Evolutionary conservation across 1,140 invertebrate species (phyloP).

Genomic region (Drosophila nebulosa): DNA sequence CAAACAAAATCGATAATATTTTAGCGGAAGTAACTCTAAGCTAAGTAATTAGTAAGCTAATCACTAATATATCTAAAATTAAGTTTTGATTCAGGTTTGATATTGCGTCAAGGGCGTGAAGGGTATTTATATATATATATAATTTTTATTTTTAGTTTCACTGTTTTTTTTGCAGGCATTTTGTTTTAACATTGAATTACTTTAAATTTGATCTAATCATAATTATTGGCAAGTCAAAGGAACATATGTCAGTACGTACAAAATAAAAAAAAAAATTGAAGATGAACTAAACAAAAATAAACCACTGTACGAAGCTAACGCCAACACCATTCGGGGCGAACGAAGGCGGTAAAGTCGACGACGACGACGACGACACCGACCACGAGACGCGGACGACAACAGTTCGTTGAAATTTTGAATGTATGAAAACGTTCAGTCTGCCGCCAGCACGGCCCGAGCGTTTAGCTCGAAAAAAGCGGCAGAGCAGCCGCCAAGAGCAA

Average conservation of each 20-base stretch:
- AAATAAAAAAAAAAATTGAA: neutral
- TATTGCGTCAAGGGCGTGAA: too few relatives aligned
- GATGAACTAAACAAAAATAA: neutral
- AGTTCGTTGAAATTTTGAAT: slow-evolving; percentile 73
- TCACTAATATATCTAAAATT: neutral
- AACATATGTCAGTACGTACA: neutral
- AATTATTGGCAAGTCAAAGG: too few relatives aligned
- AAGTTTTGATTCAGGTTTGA: too few relatives aligned
- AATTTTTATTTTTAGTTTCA: too few relatives aligned
- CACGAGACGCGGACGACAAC: slow-evolving; percentile 46
- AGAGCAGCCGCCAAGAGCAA: slow-evolving; percentile 37
- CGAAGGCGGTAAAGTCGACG: too few relatives aligned
- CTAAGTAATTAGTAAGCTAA: too few relatives aligned
- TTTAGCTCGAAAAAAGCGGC: slow-evolving; percentile 58
- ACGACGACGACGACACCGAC: slow-evolving; percentile 49
- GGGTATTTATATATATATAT: too few relatives aligned
- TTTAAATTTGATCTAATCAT: too few relatives aligned
- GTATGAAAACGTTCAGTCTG: slow-evolving; percentile 72
- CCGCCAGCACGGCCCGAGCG: slow-evolving; percentile 68
- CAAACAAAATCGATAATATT: too few relatives aligned
- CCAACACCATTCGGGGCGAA: neutral
- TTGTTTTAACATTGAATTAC: too few relatives aligned
- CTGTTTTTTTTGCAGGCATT: too few relatives aligned
- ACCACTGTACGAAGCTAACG: neutral
- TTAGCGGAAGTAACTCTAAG: too few relatives aligned